Evolutionary conservation across 2,113 vertebrate species (phyloP), one percentile per base, ranked within the genome.

Genomic region (Otocyon megalotis): DNA sequence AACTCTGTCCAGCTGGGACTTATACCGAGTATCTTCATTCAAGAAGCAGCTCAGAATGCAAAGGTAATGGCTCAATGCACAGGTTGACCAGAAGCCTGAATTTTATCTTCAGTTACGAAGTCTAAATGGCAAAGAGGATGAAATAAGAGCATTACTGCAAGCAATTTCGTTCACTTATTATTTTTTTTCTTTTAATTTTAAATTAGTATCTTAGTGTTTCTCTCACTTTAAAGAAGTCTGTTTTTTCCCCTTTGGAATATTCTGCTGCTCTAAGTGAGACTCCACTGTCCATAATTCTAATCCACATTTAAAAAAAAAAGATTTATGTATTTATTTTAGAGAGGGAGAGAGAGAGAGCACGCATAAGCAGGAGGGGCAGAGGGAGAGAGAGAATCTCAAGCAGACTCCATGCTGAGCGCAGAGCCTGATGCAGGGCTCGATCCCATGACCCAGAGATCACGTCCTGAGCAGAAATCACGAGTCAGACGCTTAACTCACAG

Each of bases 1-100:
- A 99, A 98, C 99, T 98, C 88, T 99, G 99, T 96, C 99, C 99
- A 0, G 97, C 99, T 54, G 99, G 99, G 71, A 99, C 98, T n/a
- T 99, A 99, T 87, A 99, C 99, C 0, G 99, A 99, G 28, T 99
- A 99, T 97, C 99, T 99, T 28, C 99, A 99, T 93, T 99, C 99
- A 26, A 99, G 99, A 97, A 99, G 99, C 96, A 48, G 99, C 92
- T 98, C 98, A 0, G 99, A 99, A 97, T 99, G 99, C 97, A 99
- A 99, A 99, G 99, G 99, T 99, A 97, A 92, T 22, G 69, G 50
- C 0, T 10, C 20, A 4, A 0, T 71, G 11, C 62, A 54, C 13
- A 14, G 94, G 76, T 60, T 22, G n/a, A 35, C 30, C 14, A 20
- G 1, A 80, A 81, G 3, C n/a, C 19, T 58, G 32, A 48, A 4